Base-by-base conservation (phyloP, 2,888 invertebrate genomes). In the Noctuana brunneofusca region DNA sequence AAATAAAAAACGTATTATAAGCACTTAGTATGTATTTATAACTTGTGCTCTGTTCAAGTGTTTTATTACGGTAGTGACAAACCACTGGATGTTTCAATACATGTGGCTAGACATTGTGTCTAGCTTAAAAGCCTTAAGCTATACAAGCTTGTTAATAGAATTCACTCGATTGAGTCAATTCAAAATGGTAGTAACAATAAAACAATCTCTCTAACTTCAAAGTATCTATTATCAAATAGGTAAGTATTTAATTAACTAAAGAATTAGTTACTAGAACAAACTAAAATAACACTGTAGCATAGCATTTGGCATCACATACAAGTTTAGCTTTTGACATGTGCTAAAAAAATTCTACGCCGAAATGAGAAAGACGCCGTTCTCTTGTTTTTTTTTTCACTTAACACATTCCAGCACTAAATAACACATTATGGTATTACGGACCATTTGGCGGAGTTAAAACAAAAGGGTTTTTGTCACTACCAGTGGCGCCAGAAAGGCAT, bases 401-500 rank as follows among this genome's bases (percentile, higher is more conserved):
- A 60, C 18, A 65, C 63, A 66, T 67, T 65, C 65, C 55, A 20
- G 49, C 41, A 55, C 16, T 24, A 60, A 68, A 68, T 65, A 68
- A 66, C 67, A 43, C 59, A 66, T 66, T 66, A 67, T 50, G 64
- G 56, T 58, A 50, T 24, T 66, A 64, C 65, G 18, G 56, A 50
- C 56, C 65, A 67, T 67, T 70, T 66, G 53, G 64, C 64, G 62
- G 59, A 53, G 57, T 43, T 64, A 64, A 64, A 66, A 71, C 67
- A 64, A 69, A 71, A 66, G 63, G 67, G 64, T 60, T 68, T 58
- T 68, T 64, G 64, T 62, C 52, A 38, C 30, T 50, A 46, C 55
- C 65, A 67, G 69, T 73, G 83, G 84, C 84, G 84, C 82, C 84
- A 66, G 76, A 66, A 75, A 71, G 75, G 75, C 77, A 75, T 70